Evolutionary conservation across 2,113 vertebrate species (phyloP).

Genomic region (Thryonomys swinderianus): DNA sequence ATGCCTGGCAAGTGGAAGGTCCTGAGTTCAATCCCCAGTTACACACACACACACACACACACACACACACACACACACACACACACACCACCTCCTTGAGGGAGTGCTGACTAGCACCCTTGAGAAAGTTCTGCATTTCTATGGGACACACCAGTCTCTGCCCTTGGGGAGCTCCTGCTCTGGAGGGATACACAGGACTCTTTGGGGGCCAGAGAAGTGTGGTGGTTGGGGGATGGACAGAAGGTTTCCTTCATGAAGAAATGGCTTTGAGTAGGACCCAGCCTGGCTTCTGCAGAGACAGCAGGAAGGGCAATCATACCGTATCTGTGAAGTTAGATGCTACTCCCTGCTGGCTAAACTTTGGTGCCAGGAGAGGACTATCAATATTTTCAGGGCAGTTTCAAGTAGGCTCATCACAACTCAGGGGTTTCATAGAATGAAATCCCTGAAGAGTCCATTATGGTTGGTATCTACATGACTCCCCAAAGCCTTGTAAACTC

Average conservation of each 20-base stretch:
- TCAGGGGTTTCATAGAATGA: neutral
- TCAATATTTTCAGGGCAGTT: neutral
- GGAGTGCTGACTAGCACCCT: neutral
- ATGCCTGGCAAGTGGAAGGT: no score
- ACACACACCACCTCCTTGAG: neutral
- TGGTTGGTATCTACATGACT: neutral
- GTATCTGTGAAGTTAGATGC: neutral
- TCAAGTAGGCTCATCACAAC: neutral
- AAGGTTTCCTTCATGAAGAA: neutral
- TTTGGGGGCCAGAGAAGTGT: neutral
- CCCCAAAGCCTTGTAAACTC: neutral
- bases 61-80: no score
- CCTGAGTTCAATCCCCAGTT: no score
- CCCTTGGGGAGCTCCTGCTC: neutral
- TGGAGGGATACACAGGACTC: neutral
- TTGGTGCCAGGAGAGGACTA: neutral
- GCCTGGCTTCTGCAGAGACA: neutral
- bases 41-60: no score
- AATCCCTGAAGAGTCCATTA: neutral
- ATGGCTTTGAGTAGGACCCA: neutral
- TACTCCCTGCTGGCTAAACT: neutral
- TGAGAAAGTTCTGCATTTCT: neutral
- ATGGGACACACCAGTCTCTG: neutral
- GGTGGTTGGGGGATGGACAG: no score
- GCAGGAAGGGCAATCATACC: neutral